phyloP scores from a whole-genome alignment of 2,113 vertebrate species.

The Hiodon alosoides region DNA sequence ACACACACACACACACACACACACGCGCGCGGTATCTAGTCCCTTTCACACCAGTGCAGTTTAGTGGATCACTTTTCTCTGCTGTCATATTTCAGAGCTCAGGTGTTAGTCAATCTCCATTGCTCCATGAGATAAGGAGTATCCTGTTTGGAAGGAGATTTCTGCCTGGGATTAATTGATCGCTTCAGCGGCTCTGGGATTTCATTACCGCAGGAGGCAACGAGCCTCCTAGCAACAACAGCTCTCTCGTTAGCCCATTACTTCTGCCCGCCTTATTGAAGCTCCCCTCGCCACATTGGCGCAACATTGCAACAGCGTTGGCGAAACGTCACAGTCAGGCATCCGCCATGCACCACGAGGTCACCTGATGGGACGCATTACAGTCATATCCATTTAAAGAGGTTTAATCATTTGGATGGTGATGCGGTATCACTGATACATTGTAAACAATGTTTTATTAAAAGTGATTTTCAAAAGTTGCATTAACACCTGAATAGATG shows the following conservation, averaged over 20 bases:
- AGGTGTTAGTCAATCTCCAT: not conserved
- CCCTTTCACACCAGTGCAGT: not conserved
- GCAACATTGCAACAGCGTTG: not conserved
- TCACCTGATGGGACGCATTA: not conserved
- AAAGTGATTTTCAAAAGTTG: not conserved
- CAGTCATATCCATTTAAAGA: not conserved
- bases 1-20: not conserved
- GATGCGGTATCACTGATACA: not conserved
- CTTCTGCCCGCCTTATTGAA: slow-evolving; percentile 9
- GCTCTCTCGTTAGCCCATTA: slow-evolving; percentile 19
- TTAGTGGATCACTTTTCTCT: not conserved
- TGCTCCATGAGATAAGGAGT: not conserved
- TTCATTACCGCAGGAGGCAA: slow-evolving; percentile 48
- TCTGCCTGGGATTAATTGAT: slow-evolving; percentile 49
- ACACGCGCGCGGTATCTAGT: not conserved
- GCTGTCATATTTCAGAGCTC: slow-evolving; percentile 13
- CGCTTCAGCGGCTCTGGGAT: slow-evolving; percentile 43
- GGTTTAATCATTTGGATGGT: not conserved
- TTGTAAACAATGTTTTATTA: not conserved
- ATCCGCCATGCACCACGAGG: not conserved
- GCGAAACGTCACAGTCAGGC: too few relatives aligned
- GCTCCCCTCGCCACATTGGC: not conserved
- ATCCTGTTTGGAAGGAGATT: slow-evolving; percentile 26
- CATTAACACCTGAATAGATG: not conserved
- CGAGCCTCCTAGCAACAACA: slow-evolving; percentile 54